Evolutionary conservation across 2,888 invertebrate genomes (phyloP).

Genomic region (Clitarchus hookeri): DNA sequence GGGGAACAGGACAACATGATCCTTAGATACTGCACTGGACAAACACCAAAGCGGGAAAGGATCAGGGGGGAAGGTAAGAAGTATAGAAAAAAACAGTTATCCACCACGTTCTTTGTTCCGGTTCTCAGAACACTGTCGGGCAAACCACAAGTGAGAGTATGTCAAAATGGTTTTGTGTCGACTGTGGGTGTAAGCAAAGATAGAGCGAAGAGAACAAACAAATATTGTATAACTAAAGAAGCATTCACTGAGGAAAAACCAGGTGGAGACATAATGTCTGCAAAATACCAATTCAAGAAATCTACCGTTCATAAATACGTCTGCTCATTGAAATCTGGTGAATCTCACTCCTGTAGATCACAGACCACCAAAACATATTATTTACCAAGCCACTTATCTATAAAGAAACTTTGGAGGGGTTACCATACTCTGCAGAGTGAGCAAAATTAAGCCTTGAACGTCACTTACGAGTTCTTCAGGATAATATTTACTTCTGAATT

Average conservation of each 20-base stretch:
- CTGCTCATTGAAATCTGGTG: neutral
- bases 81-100: neutral
- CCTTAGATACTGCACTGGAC: neutral
- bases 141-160: neutral
- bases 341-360: neutral
- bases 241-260: neutral
- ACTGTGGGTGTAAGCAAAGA: neutral
- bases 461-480: too few relatives aligned
- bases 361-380: too few relatives aligned
- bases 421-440: too few relatives aligned
- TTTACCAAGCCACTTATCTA: too few relatives aligned
- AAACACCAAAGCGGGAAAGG: neutral
- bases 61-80: neutral
- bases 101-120: neutral
- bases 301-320: neutral
- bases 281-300: neutral
- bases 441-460: too few relatives aligned
- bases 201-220: neutral
- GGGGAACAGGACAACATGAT: neutral
- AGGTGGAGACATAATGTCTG: neutral
- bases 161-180: neutral
- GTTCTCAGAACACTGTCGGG: neutral
- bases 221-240: neutral
- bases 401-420: too few relatives aligned
- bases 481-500: too few relatives aligned